These are phyloP conservation scores for Microtus richardsoni DNA, from an alignment of 2,113 vertebrate genomes.

Conservation along the genomic window DNA sequence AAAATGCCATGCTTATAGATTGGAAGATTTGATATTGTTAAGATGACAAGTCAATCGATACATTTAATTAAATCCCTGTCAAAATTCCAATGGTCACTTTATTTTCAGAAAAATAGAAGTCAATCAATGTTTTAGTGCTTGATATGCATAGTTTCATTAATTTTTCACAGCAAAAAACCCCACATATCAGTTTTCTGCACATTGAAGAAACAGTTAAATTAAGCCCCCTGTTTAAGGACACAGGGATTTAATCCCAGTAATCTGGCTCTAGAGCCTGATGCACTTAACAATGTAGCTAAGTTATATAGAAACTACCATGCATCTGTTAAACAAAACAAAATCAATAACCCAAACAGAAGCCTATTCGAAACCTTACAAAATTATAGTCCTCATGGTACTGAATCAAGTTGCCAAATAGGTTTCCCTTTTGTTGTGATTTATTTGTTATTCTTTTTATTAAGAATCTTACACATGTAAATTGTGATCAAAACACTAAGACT, in stretches of 20 bases:
- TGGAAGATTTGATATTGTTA: not conserved
- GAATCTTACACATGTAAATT: not conserved
- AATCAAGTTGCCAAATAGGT: constrained; percentile 1
- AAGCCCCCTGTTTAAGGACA: not conserved
- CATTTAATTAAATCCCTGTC: not conserved
- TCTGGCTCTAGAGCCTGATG: not conserved
- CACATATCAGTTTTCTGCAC: not conserved
- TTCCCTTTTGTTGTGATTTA: not conserved
- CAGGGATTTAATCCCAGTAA: not conserved
- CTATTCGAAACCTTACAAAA: not conserved
- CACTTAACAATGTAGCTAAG: not conserved
- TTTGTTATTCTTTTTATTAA: too few relatives aligned
- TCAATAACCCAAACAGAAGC: not conserved
- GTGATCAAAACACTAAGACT: not conserved
- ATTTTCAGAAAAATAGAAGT: not conserved
- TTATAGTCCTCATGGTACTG: not conserved
- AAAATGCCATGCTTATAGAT: not conserved
- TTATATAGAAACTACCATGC: not conserved
- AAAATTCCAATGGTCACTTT: not conserved
- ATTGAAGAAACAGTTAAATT: constrained; percentile 4
- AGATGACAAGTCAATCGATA: not conserved
- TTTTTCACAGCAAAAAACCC: not conserved
- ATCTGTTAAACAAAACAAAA: not conserved
- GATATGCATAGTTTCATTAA: not conserved
- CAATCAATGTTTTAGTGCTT: not conserved